Evolutionary conservation across 2,797 vertebrate species (phyloP), one percentile per base, ranked within the genome.

Genomic region (Bovichtus variegatus): DNA sequence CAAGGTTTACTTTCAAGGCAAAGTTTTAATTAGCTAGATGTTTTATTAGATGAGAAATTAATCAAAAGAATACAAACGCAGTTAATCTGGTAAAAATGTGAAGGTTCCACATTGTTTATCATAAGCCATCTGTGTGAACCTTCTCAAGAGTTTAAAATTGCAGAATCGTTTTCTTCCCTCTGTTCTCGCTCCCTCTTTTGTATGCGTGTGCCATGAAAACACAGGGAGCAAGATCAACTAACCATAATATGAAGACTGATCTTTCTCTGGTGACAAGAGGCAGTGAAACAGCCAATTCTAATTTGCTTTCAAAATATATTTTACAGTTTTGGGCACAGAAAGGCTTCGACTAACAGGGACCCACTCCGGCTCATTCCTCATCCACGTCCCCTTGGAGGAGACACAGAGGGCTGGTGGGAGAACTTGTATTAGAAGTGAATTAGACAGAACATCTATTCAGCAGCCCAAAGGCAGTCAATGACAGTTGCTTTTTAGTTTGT

Each of bases 1-100:
- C 79, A 83, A 90, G 78, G 90, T 93, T 93, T 88, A 89, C 91
- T 93, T 93, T 92, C 90, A 93, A 91, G 88, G 87, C 83, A 74
- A 88, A 88, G 88, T 89, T 94, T 95, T 92, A 93, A 95, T 95
- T 94, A 94, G 79, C 80, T 58, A 73, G 76, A 91, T 87, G 85
- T 93, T 94, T 94, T 94, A 95, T 94, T 93, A 90, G 87, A 94
- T 90, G 87, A 93, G 70, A 93, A 93, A 93, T 89, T 82, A 89
- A 94, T 91, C 83, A 93, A 93, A 94, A 84, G 73, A 94, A 92
- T 88, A 89, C 86, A 93, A 91, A 88, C 86, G 91, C 81, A 89
- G 91, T 92, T 91, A 93, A 93, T 94, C 90, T 93, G 84, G 86
- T 87, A 93, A 89, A 94, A 92, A 92, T 89, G 91, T 86, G 87